Conservation (phyloP, 2,888 invertebrate genomes). For the Crioceris asparagi region DNA sequence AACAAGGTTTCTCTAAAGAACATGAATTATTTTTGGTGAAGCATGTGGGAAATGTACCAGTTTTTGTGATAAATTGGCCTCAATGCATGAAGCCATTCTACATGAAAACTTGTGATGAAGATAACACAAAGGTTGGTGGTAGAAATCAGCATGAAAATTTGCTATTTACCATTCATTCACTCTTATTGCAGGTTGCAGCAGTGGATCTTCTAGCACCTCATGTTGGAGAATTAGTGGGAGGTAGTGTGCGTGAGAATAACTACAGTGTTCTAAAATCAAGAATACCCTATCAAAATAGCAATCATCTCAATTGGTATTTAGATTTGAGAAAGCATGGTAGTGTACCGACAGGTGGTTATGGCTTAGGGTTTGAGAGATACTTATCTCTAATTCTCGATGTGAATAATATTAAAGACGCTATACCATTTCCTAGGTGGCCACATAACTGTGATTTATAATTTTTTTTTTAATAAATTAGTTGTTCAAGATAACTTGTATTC, state of each 20-base stretch:
- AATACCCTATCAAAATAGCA: constrained; percentile 42
- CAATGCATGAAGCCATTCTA: constrained; percentile 88
- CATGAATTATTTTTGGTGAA: constrained; percentile 80
- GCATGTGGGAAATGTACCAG: constrained; percentile 59
- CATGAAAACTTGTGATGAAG: constrained; percentile 56
- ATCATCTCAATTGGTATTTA: constrained; percentile 72
- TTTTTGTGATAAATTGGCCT: constrained; percentile 89
- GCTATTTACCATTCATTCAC: constrained; percentile 1
- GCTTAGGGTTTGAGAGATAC: constrained; percentile 89
- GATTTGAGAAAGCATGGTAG: constrained; percentile 82
- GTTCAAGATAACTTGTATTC: no score
- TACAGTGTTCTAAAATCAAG: constrained; percentile 51
- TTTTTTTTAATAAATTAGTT: no score
- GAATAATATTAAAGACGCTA: constrained; percentile 83
- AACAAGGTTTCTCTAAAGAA: constrained; percentile 69
- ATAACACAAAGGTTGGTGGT: constrained; percentile 12
- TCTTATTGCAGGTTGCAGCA: constrained; percentile 51
- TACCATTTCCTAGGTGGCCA: constrained; percentile 92
- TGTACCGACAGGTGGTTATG: constrained; percentile 88
- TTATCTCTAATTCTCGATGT: constrained; percentile 73
- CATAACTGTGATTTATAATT: constrained; percentile 66
- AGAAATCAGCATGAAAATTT: constrained; percentile 1
- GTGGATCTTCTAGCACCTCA: constrained; percentile 80
- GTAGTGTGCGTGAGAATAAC: constrained; percentile 82
- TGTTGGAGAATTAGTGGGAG: constrained; percentile 92